Conservation (phyloP, 2,888 invertebrate genomes). For the Hesperia comma region DNA sequence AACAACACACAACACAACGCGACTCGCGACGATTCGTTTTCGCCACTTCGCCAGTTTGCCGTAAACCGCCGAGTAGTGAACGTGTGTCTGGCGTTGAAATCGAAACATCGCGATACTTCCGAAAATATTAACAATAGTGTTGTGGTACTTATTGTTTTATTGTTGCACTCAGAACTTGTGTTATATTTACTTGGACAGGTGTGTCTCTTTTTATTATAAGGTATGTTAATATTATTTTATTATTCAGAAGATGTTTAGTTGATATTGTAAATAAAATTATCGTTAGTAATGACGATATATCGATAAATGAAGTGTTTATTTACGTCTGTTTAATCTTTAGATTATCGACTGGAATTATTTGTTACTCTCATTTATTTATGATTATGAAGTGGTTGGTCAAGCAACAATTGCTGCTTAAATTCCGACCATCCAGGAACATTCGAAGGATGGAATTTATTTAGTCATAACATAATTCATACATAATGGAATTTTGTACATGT, state of each 20-base stretch:
- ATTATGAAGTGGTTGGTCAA: neutral
- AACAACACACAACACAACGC: slow-evolving; percentile 31
- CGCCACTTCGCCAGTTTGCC: slow-evolving; percentile 52
- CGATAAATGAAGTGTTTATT: slow-evolving; percentile 22
- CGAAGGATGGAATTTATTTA: no score
- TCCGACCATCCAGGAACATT: no score
- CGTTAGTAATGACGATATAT: slow-evolving; percentile 8
- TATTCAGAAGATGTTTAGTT: neutral
- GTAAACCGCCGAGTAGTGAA: slow-evolving; percentile 51
- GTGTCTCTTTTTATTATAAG: slow-evolving; percentile 59
- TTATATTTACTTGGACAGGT: slow-evolving; percentile 60
- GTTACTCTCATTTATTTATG: slow-evolving; percentile 17
- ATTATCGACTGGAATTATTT: slow-evolving; percentile 18
- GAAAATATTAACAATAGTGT: slow-evolving; percentile 42
- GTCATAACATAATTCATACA: no score
- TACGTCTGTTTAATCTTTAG: slow-evolving; percentile 31
- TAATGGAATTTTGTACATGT: neutral
- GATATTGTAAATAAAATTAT: slow-evolving; percentile 35
- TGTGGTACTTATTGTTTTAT: slow-evolving; percentile 68
- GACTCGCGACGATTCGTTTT: slow-evolving; percentile 26
- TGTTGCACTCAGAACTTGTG: slow-evolving; percentile 54
- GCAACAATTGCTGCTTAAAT: no score
- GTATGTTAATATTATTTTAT: slow-evolving; percentile 49
- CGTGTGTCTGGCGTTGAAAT: slow-evolving; percentile 51
- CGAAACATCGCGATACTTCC: slow-evolving; percentile 48